phyloP scores from a whole-genome alignment of 2,797 vertebrate genomes.

The Thamnophis elegans region DNA sequence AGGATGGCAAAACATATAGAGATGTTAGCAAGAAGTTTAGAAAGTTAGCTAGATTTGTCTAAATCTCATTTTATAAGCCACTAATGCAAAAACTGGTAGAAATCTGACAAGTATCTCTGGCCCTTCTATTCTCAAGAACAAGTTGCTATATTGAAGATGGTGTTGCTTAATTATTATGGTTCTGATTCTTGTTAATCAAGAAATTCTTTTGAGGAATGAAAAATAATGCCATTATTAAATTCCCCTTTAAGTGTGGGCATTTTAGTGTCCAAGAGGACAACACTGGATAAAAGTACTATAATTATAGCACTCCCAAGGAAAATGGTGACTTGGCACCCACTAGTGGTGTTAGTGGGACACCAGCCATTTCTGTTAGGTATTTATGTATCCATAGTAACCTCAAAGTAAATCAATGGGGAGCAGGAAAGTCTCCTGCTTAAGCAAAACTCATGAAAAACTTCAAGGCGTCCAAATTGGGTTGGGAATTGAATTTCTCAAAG shows the following conservation, averaged over 20 bases:
- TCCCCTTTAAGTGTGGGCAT: background rate
- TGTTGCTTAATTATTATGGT: background rate
- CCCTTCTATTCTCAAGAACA: background rate
- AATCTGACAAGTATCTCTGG: background rate
- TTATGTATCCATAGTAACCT: background rate
- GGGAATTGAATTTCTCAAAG: background rate
- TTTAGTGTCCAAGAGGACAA: background rate
- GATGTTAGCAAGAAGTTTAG: fast-evolving
- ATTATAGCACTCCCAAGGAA: background rate
- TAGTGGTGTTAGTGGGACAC: too few relatives aligned
- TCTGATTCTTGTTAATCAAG: background rate
- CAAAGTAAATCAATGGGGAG: background rate
- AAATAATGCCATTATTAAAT: background rate
- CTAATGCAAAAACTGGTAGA: background rate
- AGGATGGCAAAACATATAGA: background rate
- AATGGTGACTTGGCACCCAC: background rate
- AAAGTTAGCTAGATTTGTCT: background rate
- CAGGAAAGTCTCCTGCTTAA: background rate
- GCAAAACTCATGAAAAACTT: background rate
- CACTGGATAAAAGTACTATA: background rate
- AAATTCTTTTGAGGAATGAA: background rate
- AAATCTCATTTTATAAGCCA: background rate
- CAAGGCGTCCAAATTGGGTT: background rate
- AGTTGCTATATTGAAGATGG: background rate
- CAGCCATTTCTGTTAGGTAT: background rate